phyloP scores from a whole-genome alignment of 2,113 vertebrate species.

The Phyllostomus discolor region DNA sequence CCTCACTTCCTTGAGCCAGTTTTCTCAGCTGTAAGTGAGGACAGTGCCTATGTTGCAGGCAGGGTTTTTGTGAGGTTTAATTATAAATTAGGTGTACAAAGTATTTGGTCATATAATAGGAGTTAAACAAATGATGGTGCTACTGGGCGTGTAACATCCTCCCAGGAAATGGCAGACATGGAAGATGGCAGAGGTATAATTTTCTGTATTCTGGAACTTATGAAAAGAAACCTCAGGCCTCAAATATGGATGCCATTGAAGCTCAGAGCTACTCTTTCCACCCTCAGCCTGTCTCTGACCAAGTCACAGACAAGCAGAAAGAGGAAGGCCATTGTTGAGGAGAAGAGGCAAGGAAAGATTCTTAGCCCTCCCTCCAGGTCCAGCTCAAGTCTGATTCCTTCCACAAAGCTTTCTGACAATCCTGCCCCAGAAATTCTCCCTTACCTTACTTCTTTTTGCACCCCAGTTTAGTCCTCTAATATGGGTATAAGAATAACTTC shows the following conservation, averaged over 20 bases:
- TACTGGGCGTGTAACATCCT: background rate
- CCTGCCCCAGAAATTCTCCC: background rate
- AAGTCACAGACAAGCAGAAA: background rate
- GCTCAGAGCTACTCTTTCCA: background rate
- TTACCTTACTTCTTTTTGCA: background rate
- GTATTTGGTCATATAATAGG: background rate
- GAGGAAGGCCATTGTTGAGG: background rate
- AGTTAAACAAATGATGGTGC: background rate
- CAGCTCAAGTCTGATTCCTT: background rate
- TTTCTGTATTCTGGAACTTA: background rate
- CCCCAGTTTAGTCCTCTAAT: background rate
- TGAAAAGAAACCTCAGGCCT: background rate
- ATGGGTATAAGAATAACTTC: background rate
- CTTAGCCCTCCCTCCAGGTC: background rate
- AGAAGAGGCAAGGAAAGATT: background rate
- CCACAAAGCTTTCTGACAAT: background rate
- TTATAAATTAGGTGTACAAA: slow-evolving; percentile 6
- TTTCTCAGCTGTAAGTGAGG: slow-evolving; percentile 17
- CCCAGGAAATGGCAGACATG: background rate
- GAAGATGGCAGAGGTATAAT: background rate
- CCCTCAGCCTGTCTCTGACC: background rate
- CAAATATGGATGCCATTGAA: background rate
- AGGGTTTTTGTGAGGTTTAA: background rate
- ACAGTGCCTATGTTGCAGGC: background rate
- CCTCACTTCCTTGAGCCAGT: background rate